Evolutionary conservation across 2,797 vertebrate species (phyloP).

Genomic region (Brachyalestes nurse): DNA sequence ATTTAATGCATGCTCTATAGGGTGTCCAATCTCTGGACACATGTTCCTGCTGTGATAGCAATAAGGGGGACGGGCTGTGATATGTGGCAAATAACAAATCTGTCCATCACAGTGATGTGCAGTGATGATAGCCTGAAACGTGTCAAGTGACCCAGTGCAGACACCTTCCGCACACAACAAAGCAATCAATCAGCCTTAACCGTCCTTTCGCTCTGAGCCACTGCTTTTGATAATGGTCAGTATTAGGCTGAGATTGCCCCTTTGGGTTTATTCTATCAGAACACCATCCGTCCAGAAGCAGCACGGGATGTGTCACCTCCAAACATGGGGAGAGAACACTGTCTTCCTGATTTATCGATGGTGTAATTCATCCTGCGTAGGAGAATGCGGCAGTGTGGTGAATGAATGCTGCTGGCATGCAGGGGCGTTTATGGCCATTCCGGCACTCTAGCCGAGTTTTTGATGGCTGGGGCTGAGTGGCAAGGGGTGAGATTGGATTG

Average conservation of each 20-base stretch:
- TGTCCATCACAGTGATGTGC: background rate
- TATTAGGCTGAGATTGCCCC: slow-evolving; percentile 59
- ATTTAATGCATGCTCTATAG: slow-evolving; percentile 1
- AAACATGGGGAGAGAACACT: slow-evolving; percentile 41
- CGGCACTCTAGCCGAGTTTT: too few species aligned
- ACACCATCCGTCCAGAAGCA: slow-evolving; percentile 21
- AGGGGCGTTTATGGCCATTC: too few species aligned
- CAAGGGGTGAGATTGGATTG: too few species aligned
- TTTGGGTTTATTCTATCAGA: slow-evolving; percentile 48
- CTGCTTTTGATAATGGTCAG: slow-evolving; percentile 49
- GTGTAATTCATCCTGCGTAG: background rate
- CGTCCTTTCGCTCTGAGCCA: slow-evolving; percentile 40
- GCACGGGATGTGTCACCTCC: slow-evolving; percentile 10
- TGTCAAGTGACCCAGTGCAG: slow-evolving; percentile 11
- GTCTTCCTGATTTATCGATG: background rate
- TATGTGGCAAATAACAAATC: slow-evolving; percentile 19
- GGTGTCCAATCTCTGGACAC: background rate
- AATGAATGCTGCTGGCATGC: background rate
- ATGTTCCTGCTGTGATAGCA: slow-evolving; percentile 1
- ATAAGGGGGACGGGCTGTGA: background rate
- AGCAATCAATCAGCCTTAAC: slow-evolving; percentile 32
- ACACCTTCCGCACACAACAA: slow-evolving; percentile 19
- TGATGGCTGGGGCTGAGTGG: too few species aligned
- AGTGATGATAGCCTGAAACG: slow-evolving; percentile 3
- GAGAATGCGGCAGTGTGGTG: background rate